Evolutionary conservation across 2,888 invertebrate species (phyloP).

Genomic region (Ceramica pisi): DNA sequence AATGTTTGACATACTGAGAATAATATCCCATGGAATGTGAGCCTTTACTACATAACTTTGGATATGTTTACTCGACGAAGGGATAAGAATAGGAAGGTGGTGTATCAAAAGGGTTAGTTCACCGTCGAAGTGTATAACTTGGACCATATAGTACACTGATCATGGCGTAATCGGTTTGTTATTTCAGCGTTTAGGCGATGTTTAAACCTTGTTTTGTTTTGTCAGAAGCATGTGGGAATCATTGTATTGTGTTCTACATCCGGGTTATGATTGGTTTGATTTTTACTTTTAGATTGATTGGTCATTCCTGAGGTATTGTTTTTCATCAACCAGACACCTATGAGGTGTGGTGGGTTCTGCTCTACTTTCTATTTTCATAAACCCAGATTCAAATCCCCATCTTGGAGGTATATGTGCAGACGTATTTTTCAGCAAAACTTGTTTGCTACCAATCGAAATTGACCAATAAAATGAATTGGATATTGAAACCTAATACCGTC

Average conservation of each 20-base stretch:
- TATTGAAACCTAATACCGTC: conserved; percentile 42
- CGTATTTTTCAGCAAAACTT: background rate
- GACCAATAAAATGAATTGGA: conserved; percentile 36
- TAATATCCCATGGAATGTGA: conserved; percentile 33
- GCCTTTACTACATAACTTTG: conserved; percentile 50
- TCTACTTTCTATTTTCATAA: conserved; percentile 13
- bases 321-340: conserved; percentile 33
- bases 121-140: conserved; percentile 68
- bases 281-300: conserved; percentile 78
- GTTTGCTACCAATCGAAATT: conserved; percentile 7
- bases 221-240: conserved; percentile 90
- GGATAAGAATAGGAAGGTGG: conserved; percentile 46
- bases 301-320: conserved; percentile 41
- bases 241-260: conserved; percentile 89
- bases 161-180: conserved; percentile 89
- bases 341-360: background rate
- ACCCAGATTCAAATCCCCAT: background rate
- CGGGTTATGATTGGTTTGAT: conserved; percentile 85
- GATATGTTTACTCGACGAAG: conserved; percentile 40
- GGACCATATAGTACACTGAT: conserved; percentile 77
- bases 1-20: conserved; percentile 49
- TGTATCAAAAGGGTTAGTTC: conserved; percentile 35
- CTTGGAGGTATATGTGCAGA: background rate
- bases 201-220: conserved; percentile 89
- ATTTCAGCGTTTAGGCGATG: conserved; percentile 89